Base-by-base conservation (phyloP, 2,888 invertebrate species). In the Platypus cylindrus region DNA sequence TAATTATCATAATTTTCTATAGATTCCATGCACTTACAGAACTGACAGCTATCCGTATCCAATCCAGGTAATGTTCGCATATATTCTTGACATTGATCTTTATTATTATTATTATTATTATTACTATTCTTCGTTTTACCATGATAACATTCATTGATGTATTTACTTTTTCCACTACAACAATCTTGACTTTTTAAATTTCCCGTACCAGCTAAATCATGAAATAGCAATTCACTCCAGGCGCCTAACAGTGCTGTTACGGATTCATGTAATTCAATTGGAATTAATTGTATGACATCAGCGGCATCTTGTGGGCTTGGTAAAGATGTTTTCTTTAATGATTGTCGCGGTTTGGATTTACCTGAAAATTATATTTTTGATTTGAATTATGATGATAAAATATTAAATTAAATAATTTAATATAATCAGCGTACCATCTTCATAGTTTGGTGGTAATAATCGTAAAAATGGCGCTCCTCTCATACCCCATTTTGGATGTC, bases 401-500 rank as follows among this genome's bases (percentile, higher is more conserved):
- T 25, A 11, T 25, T 20, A n/a, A n/a, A n/a, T n/a, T n/a, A n/a
- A n/a, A n/a, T n/a, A 26, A 26, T n/a, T 26, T 7, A 8, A 26
- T 8, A 20, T 20, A 7, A 20, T 20, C 20, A 9, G 20, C 70
- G 71, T 68, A 81, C 80, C 76, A 59, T 84, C 79, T 26, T 73
- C 70, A 56, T 89, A 87, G 39, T 72, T 72, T 0, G 84, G 71
- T 3, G 75, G 70, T 43, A 86, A 54, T 12, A 83, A 62, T 44
- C 86, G 69, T 22, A 83, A 62, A 58, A 85, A 83, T 3, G 81
- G 72, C 33, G 82, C 81, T 5, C 83, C 81, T 20, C 85, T 68
- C 34, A 78, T 71, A 1, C 89, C 90, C 84, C 87, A 86, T 16
- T 75, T 74, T 2, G 85, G 72, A 57, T 85, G 82, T 24, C 84